Percentiles rank a stretch among this genome's conserved stretches.
Evolutionary conservation across 2,113 vertebrate species (phyloP).

Genomic region (Nothobranchius kuhntae): DNA sequence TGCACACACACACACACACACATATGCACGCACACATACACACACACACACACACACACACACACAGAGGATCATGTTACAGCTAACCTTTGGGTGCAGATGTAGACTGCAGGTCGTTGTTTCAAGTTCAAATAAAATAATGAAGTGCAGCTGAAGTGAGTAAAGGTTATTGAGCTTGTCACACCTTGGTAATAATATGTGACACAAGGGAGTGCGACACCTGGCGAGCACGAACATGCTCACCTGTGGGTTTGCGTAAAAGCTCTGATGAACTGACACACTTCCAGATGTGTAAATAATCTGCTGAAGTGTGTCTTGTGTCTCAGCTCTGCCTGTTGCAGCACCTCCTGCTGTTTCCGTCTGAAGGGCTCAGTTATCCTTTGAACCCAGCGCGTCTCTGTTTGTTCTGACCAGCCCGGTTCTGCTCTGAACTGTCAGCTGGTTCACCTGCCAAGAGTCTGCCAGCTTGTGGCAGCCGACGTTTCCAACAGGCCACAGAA

Average conservation of each 20-base stretch:
- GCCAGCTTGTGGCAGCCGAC: slow-evolving; percentile 18
- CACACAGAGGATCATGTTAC: too few relatives aligned
- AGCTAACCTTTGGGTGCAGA: too few relatives aligned
- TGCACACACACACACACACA: too few relatives aligned
- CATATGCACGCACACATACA: too few relatives aligned
- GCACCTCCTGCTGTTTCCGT: slow-evolving; percentile 3
- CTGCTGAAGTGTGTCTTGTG: too few relatives aligned
- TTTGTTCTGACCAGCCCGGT: slow-evolving; percentile 50
- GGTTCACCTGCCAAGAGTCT: slow-evolving; percentile 43
- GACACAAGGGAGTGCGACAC: not conserved
- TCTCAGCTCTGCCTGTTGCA: too few relatives aligned
- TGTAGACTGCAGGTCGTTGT: too few relatives aligned
- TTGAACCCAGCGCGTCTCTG: slow-evolving; percentile 42
- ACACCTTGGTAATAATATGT: not conserved
- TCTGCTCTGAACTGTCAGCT: slow-evolving; percentile 32
- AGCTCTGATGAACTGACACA: slow-evolving; percentile 10
- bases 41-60: too few relatives aligned
- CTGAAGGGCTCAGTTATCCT: slow-evolving; percentile 31
- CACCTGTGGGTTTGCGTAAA: not conserved
- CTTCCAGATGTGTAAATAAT: not conserved
- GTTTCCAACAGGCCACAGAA: too few relatives aligned
- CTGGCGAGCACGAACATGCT: not conserved
- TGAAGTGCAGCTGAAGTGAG: too few relatives aligned
- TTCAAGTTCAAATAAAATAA: too few relatives aligned
- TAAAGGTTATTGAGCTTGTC: not conserved